Evolutionary conservation across 1,140 invertebrate genomes (phyloP).

Genomic region (Drosophila repleta): DNA sequence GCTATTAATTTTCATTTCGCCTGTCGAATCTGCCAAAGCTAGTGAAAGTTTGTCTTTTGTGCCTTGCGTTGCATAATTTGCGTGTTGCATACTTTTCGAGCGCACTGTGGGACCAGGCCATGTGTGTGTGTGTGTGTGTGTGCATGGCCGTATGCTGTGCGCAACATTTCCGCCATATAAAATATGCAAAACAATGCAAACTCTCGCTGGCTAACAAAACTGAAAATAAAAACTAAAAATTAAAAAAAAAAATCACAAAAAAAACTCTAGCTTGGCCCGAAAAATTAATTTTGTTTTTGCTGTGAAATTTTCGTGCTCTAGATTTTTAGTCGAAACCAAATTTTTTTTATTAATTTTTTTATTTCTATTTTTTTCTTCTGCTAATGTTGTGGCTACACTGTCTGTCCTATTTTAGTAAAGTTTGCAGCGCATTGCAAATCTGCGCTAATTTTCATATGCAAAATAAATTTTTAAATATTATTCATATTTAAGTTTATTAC

Average conservation of each 20-base stretch:
- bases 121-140: conserved; percentile 36
- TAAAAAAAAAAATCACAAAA: conserved; percentile 36
- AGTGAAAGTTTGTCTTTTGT: conserved; percentile 73
- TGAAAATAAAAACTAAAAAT: conserved; percentile 9
- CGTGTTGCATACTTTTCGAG: conserved; percentile 58
- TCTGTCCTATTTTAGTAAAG: conserved; percentile 31
- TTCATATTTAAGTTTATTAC: neutral
- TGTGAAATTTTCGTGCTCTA: conserved; percentile 48
- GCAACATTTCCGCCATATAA: conserved; percentile 74
- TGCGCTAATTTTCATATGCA: conserved; percentile 36
- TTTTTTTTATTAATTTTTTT: conserved; percentile 54
- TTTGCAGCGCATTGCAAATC: conserved; percentile 19
- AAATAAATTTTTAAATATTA: conserved; percentile 14
- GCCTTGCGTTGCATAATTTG: conserved; percentile 76
- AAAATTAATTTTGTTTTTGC: conserved; percentile 77
- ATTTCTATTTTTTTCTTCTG: conserved; percentile 65
- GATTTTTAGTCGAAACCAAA: conserved; percentile 50
- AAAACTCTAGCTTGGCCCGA: conserved; percentile 60
- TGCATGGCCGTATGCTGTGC: conserved; percentile 35
- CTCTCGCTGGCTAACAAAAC: conserved; percentile 55
- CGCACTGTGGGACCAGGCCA: conserved; percentile 9
- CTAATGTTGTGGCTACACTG: conserved; percentile 68
- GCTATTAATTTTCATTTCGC: conserved; percentile 75
- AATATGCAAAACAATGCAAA: conserved; percentile 81
- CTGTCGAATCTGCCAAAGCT: conserved; percentile 70